phyloP scores from a whole-genome alignment of 1,140 invertebrate species.

The Eriocheir sinensis region DNA sequence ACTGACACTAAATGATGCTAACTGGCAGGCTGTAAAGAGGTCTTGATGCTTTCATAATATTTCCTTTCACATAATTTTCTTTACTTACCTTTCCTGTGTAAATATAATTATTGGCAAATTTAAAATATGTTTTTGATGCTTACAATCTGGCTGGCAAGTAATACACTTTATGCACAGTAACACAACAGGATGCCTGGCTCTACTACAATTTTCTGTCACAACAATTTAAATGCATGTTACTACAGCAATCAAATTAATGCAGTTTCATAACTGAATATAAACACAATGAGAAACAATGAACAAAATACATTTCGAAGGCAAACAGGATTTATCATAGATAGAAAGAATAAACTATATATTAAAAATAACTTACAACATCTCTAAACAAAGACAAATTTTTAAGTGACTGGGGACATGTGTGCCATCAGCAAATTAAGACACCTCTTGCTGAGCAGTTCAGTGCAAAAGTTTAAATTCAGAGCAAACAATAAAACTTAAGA shows the following conservation, averaged over 20 bases:
- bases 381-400: not conserved
- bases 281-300: too few species aligned
- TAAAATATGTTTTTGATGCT: not conserved
- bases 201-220: too few species aligned
- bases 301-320: too few species aligned
- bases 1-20: not conserved
- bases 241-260: too few species aligned
- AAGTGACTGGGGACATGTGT: not conserved
- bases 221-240: too few species aligned
- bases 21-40: not conserved
- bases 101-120: not conserved
- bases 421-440: not conserved
- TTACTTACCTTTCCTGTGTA: not conserved
- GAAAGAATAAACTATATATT: not conserved
- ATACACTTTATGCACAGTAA: too few species aligned
- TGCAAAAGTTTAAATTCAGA: not conserved
- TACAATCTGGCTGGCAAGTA: too few species aligned
- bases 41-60: not conserved
- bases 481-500: not conserved
- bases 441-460: not conserved
- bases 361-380: not conserved
- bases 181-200: too few species aligned
- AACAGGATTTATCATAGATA: too few species aligned
- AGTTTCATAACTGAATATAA: too few species aligned
- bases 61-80: not conserved